phyloP scores from a whole-genome alignment of 2,113 vertebrate genomes.

The Chaetodon trifascialis region DNA sequence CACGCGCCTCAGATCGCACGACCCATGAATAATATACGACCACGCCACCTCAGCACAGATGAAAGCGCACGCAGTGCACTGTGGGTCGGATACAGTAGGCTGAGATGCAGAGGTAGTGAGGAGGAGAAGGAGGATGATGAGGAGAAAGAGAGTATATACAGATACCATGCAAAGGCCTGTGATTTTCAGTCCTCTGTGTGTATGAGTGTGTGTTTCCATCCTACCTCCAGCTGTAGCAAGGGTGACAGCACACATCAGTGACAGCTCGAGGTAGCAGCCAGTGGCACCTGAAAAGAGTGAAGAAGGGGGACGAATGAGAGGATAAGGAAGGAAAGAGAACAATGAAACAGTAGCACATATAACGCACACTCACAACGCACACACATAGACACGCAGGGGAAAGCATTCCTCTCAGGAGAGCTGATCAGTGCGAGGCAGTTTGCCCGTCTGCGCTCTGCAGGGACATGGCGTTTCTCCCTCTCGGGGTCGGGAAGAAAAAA shows the following conservation, averaged over 20 bases:
- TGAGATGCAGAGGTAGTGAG: conserved; percentile 56
- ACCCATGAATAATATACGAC: conserved; percentile 88
- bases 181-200: conserved; percentile 58
- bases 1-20: conserved; percentile 80
- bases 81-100: conserved; percentile 76
- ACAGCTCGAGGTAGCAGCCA: conserved; percentile 80
- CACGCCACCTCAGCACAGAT: conserved; percentile 84
- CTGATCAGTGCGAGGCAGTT: conserved; percentile 87
- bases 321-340: conserved; percentile 56
- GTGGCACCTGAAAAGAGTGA: conserved; percentile 87
- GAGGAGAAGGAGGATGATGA: conserved; percentile 50
- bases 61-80: conserved; percentile 82
- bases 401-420: conserved; percentile 88
- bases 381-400: conserved; percentile 61
- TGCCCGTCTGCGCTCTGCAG: conserved; percentile 89
- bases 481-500: conserved; percentile 85
- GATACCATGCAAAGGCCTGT: conserved; percentile 76
- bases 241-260: conserved; percentile 83
- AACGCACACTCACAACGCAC: conserved; percentile 51
- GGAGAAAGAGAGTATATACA: conserved; percentile 56
- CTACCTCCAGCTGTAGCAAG: conserved; percentile 65
- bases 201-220: conserved; percentile 52
- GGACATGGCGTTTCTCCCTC: conserved; percentile 87
- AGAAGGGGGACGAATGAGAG: conserved; percentile 54
- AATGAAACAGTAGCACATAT: conserved; percentile 84